These are phyloP conservation scores for Pogona vitticeps DNA, from an alignment of 2,113 vertebrate species.

Conservation along the genomic window DNA sequence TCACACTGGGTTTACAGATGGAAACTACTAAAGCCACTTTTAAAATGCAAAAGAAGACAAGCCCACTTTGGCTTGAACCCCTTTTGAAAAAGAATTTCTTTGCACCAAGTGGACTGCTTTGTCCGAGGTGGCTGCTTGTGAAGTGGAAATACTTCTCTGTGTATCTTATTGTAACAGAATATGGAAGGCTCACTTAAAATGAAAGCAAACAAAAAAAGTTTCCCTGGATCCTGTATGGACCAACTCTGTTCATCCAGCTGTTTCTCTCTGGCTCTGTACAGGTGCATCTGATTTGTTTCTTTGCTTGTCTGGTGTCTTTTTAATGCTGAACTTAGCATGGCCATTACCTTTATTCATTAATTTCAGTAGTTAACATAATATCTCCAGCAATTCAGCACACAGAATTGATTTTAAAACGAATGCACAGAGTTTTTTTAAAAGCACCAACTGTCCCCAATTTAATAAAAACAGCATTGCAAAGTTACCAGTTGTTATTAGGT, in stretches of 20 bases:
- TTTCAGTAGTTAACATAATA: neutral
- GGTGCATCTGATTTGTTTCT: neutral
- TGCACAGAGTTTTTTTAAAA: no score
- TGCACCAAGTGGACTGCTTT: neutral
- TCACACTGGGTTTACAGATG: no score
- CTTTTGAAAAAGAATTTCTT: no score
- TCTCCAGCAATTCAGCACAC: neutral
- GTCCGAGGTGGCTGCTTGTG: neutral
- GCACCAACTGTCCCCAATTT: neutral
- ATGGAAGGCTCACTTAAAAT: rapidly evolving
- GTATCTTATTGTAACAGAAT: neutral
- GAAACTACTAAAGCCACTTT: no score
- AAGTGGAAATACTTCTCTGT: neutral
- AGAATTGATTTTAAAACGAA: neutral
- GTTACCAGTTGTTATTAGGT: no score
- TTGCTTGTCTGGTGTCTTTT: neutral
- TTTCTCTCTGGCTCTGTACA: no score
- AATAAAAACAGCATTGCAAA: neutral
- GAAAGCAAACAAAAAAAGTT: rapidly evolving
- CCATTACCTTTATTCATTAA: neutral
- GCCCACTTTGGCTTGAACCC: no score
- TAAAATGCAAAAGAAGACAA: no score
- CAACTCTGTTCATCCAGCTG: neutral
- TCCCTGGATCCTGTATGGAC: rapidly evolving
- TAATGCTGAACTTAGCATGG: neutral